Evolutionary conservation across 2,113 vertebrate species (phyloP), one percentile per base, ranked within the genome.

Genomic region (Grantiella picta): DNA sequence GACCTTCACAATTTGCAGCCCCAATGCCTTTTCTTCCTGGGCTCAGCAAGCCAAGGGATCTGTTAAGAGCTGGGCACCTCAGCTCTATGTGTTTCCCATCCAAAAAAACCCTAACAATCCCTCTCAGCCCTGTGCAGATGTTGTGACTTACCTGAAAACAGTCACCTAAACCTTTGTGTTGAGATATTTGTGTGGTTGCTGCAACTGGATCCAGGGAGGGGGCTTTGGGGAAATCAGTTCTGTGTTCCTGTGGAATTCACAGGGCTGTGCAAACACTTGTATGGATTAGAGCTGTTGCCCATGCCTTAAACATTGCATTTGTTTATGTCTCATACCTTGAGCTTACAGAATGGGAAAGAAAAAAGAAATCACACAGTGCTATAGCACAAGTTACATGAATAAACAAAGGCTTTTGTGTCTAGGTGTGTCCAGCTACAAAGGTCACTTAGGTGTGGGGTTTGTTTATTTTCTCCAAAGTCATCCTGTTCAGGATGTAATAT

Each of bases 371-470:
- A 22, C 1, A 2, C 1, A 4, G 18, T 60, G 23, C 33, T 61
- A 25, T 21, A n/a, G 45, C n/a, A 35, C 18, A 35, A 71, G 66
- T 24, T 71, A 7, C 19, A 52, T 6, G 29, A 85, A 76, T 56
- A 77, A 91, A 95, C 42, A 82, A 76, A 92, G 69, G 21, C n/a
- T 44, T 71, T n/a, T 36, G 15, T 45, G 50, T 49, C 29, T 65
- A 86, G 91, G 94, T 89, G 91, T 93, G 87, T 81, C 59, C n/a
- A 64, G 4, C 66, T 57, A 80, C 86, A 88, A 92, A 87, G 78
- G 91, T 88, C 71, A 76, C 35, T 29, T 45, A 68, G 75, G 71
- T 53, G 66, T 71, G 64, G 45, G 11, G 16, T 1, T 31, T 16
- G 1, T 31, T 73, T 66, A 52, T 45, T 92, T 64, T 25, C 40